A percentile compares a stretch with the other conserved stretches of the same genome.
phyloP scores from a whole-genome alignment of 1,140 invertebrate species.

The Oncopeltus fasciatus region DNA sequence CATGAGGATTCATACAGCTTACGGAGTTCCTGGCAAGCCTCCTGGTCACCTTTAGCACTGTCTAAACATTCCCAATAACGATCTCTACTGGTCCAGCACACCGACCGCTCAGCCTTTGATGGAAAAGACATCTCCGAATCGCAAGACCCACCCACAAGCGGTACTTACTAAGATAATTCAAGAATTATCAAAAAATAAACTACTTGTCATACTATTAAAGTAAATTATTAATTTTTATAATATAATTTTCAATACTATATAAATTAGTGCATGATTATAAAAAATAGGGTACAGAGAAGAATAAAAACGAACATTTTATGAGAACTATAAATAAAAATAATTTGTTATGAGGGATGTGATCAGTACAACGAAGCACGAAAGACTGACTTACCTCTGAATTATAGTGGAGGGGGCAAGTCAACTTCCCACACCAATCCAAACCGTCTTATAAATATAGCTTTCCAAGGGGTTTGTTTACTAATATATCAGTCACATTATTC shows the following conservation, averaged over 20 bases:
- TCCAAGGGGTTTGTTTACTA: too few species aligned
- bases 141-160: background rate
- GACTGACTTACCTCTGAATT: background rate
- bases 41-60: constrained; percentile 38
- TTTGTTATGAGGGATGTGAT: background rate
- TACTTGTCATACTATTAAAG: too few species aligned
- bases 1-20: constrained; percentile 69
- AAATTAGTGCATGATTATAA: background rate
- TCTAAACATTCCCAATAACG: constrained; percentile 82
- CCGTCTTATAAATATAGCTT: too few species aligned
- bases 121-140: constrained; percentile 59
- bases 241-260: background rate
- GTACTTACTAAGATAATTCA: background rate
- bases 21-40: constrained; percentile 53
- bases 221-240: too few species aligned
- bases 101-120: constrained; percentile 58
- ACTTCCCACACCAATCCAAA: too few species aligned
- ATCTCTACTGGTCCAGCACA: constrained; percentile 74
- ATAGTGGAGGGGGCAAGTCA: too few species aligned
- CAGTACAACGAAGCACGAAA: background rate
- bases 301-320: background rate
- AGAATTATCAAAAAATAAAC: too few species aligned
- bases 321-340: background rate
- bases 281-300: background rate
- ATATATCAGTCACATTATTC: too few species aligned